phyloP scores from a whole-genome alignment of 2,113 vertebrate genomes.

The Gymnogyps californianus region DNA sequence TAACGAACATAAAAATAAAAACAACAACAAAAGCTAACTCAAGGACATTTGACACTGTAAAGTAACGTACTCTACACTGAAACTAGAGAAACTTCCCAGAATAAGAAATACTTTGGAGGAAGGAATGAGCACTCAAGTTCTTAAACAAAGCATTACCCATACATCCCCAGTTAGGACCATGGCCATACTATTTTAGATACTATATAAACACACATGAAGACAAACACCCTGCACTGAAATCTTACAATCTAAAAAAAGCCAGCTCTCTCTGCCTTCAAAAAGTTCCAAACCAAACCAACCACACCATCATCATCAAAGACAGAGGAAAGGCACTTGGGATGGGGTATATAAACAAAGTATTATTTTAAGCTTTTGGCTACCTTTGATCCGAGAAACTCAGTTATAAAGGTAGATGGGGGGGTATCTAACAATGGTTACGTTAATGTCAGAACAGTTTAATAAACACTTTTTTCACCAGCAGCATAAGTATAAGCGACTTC shows the following conservation, averaged over 20 bases:
- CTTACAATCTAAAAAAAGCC: background rate
- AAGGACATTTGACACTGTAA: conserved; percentile 14
- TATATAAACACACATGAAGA: conserved; percentile 16
- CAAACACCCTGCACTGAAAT: background rate
- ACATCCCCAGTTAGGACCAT: background rate
- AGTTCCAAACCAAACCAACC: background rate
- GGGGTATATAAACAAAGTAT: conserved; percentile 10
- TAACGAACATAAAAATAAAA: background rate
- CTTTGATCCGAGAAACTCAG: background rate
- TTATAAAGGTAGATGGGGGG: background rate
- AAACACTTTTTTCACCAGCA: conserved; percentile 3
- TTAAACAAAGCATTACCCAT: background rate
- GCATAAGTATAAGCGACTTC: background rate
- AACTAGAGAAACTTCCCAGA: background rate
- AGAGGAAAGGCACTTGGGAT: conserved; percentile 9
- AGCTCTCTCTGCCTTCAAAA: background rate
- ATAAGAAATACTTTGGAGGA: background rate
- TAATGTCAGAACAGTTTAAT: conserved; percentile 7
- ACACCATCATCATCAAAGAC: background rate
- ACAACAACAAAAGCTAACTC: background rate
- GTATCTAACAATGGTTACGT: background rate
- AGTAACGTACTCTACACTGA: background rate
- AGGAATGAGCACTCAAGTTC: background rate
- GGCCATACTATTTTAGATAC: background rate
- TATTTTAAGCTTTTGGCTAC: conserved; percentile 43